These are phyloP conservation scores for Hippocampus barbouri DNA, from an alignment of 2,113 vertebrate species.

Conservation along the genomic window DNA sequence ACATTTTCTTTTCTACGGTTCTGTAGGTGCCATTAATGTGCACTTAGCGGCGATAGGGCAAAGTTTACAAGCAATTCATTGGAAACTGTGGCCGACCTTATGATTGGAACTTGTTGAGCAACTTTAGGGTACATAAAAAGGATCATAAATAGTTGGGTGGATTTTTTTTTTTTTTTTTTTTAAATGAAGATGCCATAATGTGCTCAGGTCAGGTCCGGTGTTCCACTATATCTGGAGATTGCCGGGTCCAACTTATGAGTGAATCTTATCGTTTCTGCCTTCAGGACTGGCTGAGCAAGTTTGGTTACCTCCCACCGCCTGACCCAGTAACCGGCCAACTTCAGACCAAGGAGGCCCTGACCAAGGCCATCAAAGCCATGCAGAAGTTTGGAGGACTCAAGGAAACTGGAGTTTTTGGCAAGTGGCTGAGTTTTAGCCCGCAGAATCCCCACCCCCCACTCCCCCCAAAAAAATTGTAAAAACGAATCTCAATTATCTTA, in stretches of 20 bases:
- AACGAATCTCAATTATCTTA: not conserved
- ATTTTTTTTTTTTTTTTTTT: not conserved
- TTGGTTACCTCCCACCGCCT: slow-evolving; percentile 88
- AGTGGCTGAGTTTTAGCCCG: slow-evolving; percentile 16
- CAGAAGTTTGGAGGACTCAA: slow-evolving; percentile 90
- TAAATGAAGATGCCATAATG: not conserved
- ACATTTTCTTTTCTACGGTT: not conserved
- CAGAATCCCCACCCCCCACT: no score
- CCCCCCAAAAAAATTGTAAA: not conserved
- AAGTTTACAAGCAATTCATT: not conserved
- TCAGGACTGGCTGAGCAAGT: slow-evolving; percentile 94
- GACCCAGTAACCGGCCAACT: slow-evolving; percentile 82
- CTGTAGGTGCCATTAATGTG: not conserved
- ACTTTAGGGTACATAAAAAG: not conserved
- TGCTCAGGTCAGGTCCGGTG: not conserved
- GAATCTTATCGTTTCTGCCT: not conserved
- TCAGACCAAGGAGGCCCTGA: slow-evolving; percentile 87
- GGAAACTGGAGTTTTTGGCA: slow-evolving; percentile 85
- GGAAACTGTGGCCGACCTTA: not conserved
- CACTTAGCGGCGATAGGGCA: not conserved
- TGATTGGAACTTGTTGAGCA: not conserved
- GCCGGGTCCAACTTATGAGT: not conserved
- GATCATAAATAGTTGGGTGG: not conserved
- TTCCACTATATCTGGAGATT: not conserved
- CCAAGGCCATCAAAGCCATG: slow-evolving; percentile 90